Evolutionary conservation across 2,797 vertebrate species (phyloP), one percentile per base, ranked within the genome.

Genomic region (Telmatherina bonti): DNA sequence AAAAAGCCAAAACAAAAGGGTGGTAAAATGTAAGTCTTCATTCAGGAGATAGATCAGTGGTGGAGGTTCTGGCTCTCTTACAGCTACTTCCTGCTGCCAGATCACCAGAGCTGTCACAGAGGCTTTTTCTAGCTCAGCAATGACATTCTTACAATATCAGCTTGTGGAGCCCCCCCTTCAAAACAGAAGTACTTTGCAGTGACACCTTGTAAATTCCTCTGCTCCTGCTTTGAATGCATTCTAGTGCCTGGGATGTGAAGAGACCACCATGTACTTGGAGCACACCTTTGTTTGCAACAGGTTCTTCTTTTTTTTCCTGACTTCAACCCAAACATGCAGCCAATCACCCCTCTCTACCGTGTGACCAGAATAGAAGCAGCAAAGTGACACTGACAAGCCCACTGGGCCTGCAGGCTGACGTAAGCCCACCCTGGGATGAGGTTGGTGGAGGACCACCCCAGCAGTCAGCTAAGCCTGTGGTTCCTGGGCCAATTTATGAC

Each of bases 351-450:
- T 89, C 85, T 85, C 62, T 70, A 68, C 79, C 79, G 67, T 62
- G 58, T 43, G 84, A 90, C 92, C 82, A 88, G 86, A 94, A 94
- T 94, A 94, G 93, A 88, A 89, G 74, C 83, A 79, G 83, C 71
- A 72, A 59, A 79, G 89, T 77, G 92, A 92, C 90, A 86, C 76
- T 90, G 90, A 90, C 68, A 78, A 88, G 88, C 66, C 65, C 71
- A 45, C 73, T 85, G 80, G 81, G 91, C 69, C 88, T 90, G 89
- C 83, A 78, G 75, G 73, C 67, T 86, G 86, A 86, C 61, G 47
- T 78, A 82, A 54, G 93, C 86, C 91, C 93, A 93, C 93, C 90
- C 90, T 83, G 88, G 70, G 72, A 82, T 82, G 71, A 73, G 72
- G 57, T 78, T 78, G 74, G 73, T 60, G 70, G 45, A 78, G 76